These are phyloP conservation scores for Odocoileus virginianus DNA, from an alignment of 2,113 vertebrate genomes.

Conservation along the genomic window DNA sequence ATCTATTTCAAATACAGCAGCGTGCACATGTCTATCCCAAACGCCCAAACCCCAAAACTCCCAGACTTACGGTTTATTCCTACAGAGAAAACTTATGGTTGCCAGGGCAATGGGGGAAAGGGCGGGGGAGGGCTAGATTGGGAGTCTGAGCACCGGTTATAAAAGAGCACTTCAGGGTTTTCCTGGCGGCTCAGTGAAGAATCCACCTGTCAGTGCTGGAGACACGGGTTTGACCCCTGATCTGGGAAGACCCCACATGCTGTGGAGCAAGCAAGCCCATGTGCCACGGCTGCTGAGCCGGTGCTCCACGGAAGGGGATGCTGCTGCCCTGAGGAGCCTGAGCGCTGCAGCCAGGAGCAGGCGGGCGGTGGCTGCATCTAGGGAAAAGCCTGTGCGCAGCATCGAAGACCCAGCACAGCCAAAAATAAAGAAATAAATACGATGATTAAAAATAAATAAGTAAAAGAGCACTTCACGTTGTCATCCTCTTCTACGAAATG, in stretches of 20 bases:
- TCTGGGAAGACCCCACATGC: neutral
- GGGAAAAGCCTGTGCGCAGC: neutral
- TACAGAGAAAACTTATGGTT: neutral
- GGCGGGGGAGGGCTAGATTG: neutral
- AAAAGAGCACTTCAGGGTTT: neutral
- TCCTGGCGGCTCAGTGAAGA: neutral
- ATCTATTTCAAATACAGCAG: neutral
- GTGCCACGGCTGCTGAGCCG: accelerated
- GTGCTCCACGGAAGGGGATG: accelerated
- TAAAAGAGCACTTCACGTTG: neutral
- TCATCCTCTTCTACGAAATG: neutral
- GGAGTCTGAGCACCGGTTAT: neutral
- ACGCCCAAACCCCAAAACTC: neutral
- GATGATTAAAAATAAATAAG: neutral
- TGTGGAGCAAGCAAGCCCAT: neutral
- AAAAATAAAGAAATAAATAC: neutral
- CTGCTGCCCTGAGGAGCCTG: neutral
- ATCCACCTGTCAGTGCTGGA: neutral
- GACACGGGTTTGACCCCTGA: neutral
- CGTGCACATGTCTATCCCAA: neutral
- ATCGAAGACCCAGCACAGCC: neutral
- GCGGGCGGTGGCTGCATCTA: neutral
- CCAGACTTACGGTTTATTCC: neutral
- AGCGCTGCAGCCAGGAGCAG: accelerated
- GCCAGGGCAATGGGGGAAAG: neutral